These are phyloP conservation scores for Lepidocyrtoides sp. DNA, from an alignment of 2,888 invertebrate species.

Conservation along the genomic window DNA sequence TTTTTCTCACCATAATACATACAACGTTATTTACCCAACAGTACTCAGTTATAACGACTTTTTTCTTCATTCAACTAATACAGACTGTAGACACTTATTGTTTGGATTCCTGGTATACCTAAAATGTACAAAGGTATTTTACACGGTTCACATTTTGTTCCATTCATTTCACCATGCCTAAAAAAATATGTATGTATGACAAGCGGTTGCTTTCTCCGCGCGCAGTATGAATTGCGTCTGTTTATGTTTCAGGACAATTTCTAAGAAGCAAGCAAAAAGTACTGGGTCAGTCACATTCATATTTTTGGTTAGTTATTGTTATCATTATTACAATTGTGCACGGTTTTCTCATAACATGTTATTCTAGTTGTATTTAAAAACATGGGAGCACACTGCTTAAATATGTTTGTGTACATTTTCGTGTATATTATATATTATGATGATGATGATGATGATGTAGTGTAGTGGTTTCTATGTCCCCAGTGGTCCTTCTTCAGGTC, in stretches of 20 bases:
- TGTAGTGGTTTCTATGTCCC: slow-evolving; percentile 39
- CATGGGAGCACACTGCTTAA: background rate
- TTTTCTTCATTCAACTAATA: slow-evolving; percentile 50
- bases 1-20: background rate
- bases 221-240: too few species aligned
- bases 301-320: background rate
- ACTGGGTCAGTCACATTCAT: background rate
- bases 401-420: background rate
- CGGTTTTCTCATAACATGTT: too few species aligned
- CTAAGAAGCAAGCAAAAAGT: background rate
- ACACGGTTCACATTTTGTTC: background rate
- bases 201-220: too few species aligned
- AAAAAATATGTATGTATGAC: too few species aligned
- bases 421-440: too few species aligned
- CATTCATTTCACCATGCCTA: too few species aligned
- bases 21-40: background rate
- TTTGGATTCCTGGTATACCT: background rate
- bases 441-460: too few species aligned
- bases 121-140: slow-evolving; percentile 15
- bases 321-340: background rate
- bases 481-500: slow-evolving; percentile 69
- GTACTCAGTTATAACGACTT: slow-evolving; percentile 33
- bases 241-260: too few species aligned
- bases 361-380: background rate
- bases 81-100: slow-evolving; percentile 53